These are phyloP conservation scores for Lagopus leucura DNA, from an alignment of 2,113 vertebrate genomes.

Conservation along the genomic window DNA sequence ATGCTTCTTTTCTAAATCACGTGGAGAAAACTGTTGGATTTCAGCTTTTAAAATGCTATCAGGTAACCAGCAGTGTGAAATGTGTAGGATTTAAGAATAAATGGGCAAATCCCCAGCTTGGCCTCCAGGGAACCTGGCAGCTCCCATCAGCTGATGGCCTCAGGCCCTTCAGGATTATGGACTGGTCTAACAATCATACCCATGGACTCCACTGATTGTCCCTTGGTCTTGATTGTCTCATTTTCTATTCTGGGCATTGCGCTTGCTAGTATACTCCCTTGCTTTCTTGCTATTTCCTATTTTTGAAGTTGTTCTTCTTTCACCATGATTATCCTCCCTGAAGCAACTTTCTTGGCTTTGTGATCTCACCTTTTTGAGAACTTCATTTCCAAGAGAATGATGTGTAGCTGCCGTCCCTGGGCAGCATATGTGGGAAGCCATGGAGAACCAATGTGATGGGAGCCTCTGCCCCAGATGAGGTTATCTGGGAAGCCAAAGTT, in stretches of 20 bases:
- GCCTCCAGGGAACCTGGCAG: not conserved
- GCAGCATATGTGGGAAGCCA: accelerated
- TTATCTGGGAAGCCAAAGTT: not conserved
- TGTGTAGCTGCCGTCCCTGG: accelerated
- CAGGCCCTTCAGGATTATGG: not conserved
- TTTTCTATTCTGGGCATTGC: conserved; percentile 8
- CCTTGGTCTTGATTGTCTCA: not conserved
- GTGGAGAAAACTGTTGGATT: not conserved
- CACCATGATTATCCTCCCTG: not conserved
- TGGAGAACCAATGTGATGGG: accelerated
- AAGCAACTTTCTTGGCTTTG: not conserved
- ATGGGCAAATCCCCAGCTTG: not conserved
- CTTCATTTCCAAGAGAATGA: not conserved
- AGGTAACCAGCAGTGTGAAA: not conserved
- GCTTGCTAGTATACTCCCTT: not conserved
- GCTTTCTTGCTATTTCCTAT: not conserved
- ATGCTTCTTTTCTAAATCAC: not conserved
- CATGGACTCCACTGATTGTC: not conserved
- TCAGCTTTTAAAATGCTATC: not conserved
- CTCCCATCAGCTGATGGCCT: not conserved
- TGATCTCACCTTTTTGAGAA: not conserved
- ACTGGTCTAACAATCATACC: not conserved
- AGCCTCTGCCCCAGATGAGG: not conserved
- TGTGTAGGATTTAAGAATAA: not conserved
- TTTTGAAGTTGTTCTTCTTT: not conserved